phyloP scores from a whole-genome alignment of 2,113 vertebrate species.

The Peromyscus polionotus region DNA sequence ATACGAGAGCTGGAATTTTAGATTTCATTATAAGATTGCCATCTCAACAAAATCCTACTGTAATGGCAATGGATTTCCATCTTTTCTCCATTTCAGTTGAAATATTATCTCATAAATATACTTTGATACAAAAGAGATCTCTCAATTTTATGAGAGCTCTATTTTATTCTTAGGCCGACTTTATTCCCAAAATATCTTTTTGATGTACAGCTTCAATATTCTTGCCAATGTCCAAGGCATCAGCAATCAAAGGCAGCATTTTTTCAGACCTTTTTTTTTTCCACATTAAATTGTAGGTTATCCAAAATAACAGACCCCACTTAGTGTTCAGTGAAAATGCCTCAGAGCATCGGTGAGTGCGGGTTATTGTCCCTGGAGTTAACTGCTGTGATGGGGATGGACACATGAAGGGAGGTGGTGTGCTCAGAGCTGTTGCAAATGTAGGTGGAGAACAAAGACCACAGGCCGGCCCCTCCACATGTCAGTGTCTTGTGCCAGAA shows the following conservation, averaged over 20 bases:
- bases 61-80: conserved; percentile 79
- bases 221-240: conserved; percentile 74
- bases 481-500: neutral
- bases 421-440: neutral
- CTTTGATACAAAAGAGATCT: conserved; percentile 79
- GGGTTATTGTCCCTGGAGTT: neutral
- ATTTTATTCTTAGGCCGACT: conserved; percentile 72
- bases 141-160: conserved; percentile 67
- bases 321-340: neutral
- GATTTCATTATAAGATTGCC: conserved; percentile 81
- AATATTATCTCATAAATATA: conserved; percentile 82
- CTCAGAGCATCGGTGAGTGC: neutral
- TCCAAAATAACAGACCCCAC: neutral
- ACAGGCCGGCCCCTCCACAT: neutral
- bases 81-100: conserved; percentile 76
- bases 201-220: conserved; percentile 82
- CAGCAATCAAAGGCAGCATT: conserved; percentile 69
- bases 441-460: neutral
- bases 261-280: neutral
- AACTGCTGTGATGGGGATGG: neutral
- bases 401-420: neutral
- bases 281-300: conserved; percentile 22
- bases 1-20: conserved; percentile 77
- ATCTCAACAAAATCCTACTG: conserved; percentile 79
- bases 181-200: conserved; percentile 79